Percentiles rank a stretch among this genome's conserved stretches.
Conservation (phyloP, 2,888 invertebrate genomes). For the Lasioglossum leucozonium region DNA sequence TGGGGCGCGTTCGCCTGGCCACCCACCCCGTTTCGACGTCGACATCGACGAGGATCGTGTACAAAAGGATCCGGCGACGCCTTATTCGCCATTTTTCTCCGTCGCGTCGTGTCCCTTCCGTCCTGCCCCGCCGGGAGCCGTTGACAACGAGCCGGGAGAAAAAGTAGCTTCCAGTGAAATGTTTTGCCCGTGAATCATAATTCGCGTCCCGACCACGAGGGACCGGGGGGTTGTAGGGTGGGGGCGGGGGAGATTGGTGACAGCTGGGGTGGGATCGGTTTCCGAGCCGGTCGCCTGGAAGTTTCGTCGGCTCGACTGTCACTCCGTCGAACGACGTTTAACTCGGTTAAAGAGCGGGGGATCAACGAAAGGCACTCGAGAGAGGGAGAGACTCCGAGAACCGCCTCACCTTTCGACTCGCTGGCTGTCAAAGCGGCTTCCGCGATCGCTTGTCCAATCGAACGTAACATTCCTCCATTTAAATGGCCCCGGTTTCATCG, state of each 20-base stretch:
- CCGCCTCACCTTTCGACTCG: constrained; percentile 14
- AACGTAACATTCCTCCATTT: constrained; percentile 31
- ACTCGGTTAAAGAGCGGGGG: constrained; percentile 54
- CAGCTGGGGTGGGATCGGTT: constrained; percentile 61
- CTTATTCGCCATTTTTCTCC: constrained; percentile 43
- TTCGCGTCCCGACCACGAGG: constrained; percentile 47
- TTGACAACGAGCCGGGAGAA: constrained; percentile 59
- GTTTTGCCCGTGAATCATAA: constrained; percentile 74
- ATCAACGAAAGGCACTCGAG: constrained; percentile 16
- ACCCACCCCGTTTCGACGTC: constrained; percentile 27
- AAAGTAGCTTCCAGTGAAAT: constrained; percentile 67
- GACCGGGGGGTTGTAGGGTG: constrained; percentile 8
- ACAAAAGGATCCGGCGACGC: constrained; percentile 47
- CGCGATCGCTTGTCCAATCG: constrained; percentile 5
- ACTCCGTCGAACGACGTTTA: constrained; percentile 60
- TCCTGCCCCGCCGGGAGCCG: constrained; percentile 17
- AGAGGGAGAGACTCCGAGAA: not conserved
- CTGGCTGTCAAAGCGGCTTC: constrained; percentile 27
- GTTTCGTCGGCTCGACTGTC: constrained; percentile 37
- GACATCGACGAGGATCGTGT: constrained; percentile 56
- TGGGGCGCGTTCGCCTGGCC: constrained; percentile 31
- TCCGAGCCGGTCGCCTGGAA: constrained; percentile 40
- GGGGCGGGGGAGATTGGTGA: constrained; percentile 37
- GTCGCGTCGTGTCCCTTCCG: not conserved
- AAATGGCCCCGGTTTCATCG: constrained; percentile 8